Base-by-base conservation (phyloP, 2,888 invertebrate genomes). In the Drosophila parthenogenetica region DNA sequence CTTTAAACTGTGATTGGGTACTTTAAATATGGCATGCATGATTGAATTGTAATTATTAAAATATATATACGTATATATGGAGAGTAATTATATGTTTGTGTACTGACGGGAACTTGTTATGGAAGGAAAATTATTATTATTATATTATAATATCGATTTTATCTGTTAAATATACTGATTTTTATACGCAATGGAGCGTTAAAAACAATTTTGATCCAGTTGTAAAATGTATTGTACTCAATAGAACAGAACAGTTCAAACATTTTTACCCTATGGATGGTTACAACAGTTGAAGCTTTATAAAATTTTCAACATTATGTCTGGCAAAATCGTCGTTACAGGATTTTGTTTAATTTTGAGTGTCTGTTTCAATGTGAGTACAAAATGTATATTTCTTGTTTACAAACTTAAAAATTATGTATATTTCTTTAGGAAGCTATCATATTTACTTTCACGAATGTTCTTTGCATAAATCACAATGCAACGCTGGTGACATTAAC, bases 361-460 rank as follows among this genome's bases (percentile, higher is more conserved):
- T 5, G 10, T 16, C 2, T 16, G 29, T 14, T 39, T 13, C 16
- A 22, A 39, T 51, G 14, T 39, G 3, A 51, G 14, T 25, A 51
- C 10, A 10, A 19, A 16, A 14, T 5, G 8, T 29, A 29, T 1
- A 7, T 22, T 7, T 3, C 13, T 14, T 1, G 14, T 10, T 2
- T 1, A 8, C 8, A 2, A 11, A 16, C 5, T 25, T 3, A 37
- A 1, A 7, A 29, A 5, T 29, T 29, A 29, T 2, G 0, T 29
- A 29, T 22, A 7, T 29, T 29, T 29, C 29, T 8, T 19, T 2
- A 58, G 39, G 45, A 69, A 7, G 59, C 68, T 1, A 7, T 50
- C 0, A 17, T 45, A 13, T 67, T 79, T n/a, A 81, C 70, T 14
- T 25, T 73, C 5, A 68, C 73, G 5, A 81, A 80, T 45, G 14